Conservation (phyloP, 2,888 invertebrate genomes). For the Trypoxylon attenuatum region DNA sequence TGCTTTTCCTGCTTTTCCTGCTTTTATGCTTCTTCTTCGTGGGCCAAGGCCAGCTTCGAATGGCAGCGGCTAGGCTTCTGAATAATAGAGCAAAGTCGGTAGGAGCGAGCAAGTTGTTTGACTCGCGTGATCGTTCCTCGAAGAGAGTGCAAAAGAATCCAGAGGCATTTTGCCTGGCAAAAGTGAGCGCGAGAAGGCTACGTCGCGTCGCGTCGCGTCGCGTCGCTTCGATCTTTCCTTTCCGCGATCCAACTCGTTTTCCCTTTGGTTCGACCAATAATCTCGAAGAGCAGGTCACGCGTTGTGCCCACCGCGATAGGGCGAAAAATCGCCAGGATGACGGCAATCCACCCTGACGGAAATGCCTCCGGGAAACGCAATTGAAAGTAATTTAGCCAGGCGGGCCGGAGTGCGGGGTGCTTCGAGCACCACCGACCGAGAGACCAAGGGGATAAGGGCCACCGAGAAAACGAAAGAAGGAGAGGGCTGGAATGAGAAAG, state of each 20-base stretch:
- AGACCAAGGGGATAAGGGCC: constrained; percentile 1
- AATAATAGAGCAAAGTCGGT: no score
- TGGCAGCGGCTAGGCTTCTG: no score
- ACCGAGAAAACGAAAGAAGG: neutral
- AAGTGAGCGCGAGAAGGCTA: neutral
- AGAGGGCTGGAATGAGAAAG: neutral
- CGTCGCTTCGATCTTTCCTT: neutral
- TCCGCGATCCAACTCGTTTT: constrained; percentile 3
- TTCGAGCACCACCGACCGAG: neutral
- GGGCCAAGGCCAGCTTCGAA: neutral
- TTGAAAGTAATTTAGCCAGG: constrained; percentile 62
- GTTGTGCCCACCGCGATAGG: neutral
- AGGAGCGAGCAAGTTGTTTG: neutral
- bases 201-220: neutral
- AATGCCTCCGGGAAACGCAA: constrained; percentile 47
- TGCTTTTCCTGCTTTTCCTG: neutral
- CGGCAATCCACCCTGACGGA: constrained; percentile 33
- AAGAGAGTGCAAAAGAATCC: no score
- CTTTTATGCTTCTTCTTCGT: neutral
- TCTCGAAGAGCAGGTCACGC: neutral
- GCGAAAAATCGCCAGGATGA: constrained; percentile 25
- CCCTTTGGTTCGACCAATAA: constrained; percentile 15
- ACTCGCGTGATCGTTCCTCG: no score
- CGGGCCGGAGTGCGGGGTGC: constrained; percentile 5
- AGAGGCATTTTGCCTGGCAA: neutral